Evolutionary conservation across 2,797 vertebrate genomes (phyloP).

Genomic region (Scleropages formosus): DNA sequence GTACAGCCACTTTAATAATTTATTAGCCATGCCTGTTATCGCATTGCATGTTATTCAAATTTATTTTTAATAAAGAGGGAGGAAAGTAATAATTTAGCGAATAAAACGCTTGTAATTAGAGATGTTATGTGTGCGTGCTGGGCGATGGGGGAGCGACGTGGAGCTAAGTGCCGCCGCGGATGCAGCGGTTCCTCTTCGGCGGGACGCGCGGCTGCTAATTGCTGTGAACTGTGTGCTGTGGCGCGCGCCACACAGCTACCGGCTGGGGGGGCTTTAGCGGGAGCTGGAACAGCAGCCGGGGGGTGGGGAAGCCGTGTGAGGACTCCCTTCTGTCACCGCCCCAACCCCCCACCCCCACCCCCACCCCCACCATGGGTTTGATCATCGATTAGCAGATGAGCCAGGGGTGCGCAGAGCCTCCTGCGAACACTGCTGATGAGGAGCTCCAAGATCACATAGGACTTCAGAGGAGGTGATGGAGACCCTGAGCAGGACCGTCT

Average conservation of each 20-base stretch:
- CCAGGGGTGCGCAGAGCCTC: too few species aligned
- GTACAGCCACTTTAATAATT: constrained; percentile 50
- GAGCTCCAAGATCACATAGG: too few species aligned
- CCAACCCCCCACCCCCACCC: too few species aligned
- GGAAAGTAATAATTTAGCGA: constrained; percentile 46
- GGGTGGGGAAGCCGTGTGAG: too few species aligned
- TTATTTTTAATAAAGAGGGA: constrained; percentile 42
- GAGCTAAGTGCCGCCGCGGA: not conserved
- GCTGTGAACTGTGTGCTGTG: constrained; percentile 23
- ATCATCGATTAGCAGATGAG: too few species aligned
- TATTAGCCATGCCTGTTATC: constrained; percentile 50
- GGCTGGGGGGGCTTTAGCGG: too few species aligned
- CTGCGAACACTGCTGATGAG: too few species aligned
- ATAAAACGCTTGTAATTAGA: constrained; percentile 51
- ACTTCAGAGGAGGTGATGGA: too few species aligned
- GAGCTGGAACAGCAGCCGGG: too few species aligned
- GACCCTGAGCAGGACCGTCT: too few species aligned
- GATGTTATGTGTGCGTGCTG: constrained; percentile 35
- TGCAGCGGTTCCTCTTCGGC: not conserved
- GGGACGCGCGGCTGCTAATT: constrained; percentile 35
- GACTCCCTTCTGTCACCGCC: too few species aligned
- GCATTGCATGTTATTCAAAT: constrained; percentile 45
- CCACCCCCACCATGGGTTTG: too few species aligned
- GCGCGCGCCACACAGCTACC: not conserved
- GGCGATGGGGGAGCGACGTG: not conserved